Percentiles rank a stretch among this genome's conserved stretches.
Conservation (phyloP, 2,888 invertebrate species). For the Apamea sordens region DNA sequence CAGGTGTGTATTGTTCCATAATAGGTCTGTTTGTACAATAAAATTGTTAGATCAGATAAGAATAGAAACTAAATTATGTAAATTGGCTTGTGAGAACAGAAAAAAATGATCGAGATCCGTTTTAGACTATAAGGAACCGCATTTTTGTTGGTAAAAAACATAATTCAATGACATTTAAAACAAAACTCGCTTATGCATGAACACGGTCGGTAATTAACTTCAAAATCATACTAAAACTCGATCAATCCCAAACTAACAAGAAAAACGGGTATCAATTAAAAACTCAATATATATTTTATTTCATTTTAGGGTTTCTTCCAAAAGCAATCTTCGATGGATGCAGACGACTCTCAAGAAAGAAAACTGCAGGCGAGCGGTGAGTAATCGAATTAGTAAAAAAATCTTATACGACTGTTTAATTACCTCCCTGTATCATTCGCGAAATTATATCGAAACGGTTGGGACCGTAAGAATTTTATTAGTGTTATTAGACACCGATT, state of each 20-base stretch:
- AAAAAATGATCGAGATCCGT: constrained; percentile 13
- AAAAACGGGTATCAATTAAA: constrained; percentile 55
- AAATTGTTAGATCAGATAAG: constrained; percentile 58
- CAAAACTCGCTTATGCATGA: constrained; percentile 17
- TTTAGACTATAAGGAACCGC: not conserved
- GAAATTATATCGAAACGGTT: constrained; percentile 48
- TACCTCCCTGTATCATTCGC: constrained; percentile 44
- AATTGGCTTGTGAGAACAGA: constrained; percentile 47
- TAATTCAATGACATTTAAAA: constrained; percentile 16
- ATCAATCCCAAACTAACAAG: constrained; percentile 41
- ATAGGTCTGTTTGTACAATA: constrained; percentile 53
- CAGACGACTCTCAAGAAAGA: constrained; percentile 87
- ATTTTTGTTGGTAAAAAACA: constrained; percentile 17
- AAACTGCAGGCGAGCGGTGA: constrained; percentile 88
- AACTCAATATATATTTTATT: constrained; percentile 26
- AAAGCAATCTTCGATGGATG: constrained; percentile 86
- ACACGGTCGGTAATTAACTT: constrained; percentile 27
- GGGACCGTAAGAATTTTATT: constrained; percentile 57
- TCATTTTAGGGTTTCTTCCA: constrained; percentile 86
- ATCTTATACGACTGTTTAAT: constrained; percentile 37
- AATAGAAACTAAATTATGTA: constrained; percentile 63
- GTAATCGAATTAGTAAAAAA: constrained; percentile 64
- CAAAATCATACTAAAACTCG: constrained; percentile 29
- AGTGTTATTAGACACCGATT: constrained; percentile 56
- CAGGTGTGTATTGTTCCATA: constrained; percentile 78